Evolutionary conservation across 2,113 vertebrate genomes (phyloP).

Genomic region (Antigone vipio): DNA sequence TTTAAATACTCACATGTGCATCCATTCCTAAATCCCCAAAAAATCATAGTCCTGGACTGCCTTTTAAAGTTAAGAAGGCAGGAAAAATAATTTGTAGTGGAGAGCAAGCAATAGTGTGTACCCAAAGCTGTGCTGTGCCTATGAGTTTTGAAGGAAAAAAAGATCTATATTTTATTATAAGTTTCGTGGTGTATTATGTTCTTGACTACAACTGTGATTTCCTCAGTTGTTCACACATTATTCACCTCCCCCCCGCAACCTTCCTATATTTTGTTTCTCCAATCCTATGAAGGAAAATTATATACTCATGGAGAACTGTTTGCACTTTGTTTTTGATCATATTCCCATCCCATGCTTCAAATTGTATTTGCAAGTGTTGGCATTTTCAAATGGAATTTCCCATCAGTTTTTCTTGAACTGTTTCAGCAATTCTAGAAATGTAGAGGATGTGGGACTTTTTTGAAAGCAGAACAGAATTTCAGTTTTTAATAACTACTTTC

Average conservation of each 20-base stretch:
- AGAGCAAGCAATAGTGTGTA: neutral
- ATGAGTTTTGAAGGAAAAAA: neutral
- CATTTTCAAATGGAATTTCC: constrained; percentile 47
- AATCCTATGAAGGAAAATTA: too few species aligned
- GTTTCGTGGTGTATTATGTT: neutral
- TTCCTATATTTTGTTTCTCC: neutral
- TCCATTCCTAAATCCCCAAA: neutral
- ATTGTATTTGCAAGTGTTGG: neutral
- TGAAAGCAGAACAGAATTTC: constrained; percentile 24
- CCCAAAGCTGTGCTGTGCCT: neutral
- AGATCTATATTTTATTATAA: neutral
- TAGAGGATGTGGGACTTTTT: neutral
- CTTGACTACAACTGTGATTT: neutral
- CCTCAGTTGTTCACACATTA: neutral
- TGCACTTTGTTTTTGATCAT: neutral
- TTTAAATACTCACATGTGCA: neutral
- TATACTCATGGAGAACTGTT: neutral
- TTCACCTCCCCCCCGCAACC: accelerated
- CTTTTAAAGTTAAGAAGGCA: neutral
- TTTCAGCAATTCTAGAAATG: constrained; percentile 3
- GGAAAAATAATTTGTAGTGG: neutral
- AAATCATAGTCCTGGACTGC: neutral
- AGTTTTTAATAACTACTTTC: neutral
- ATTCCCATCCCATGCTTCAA: neutral
- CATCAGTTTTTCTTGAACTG: neutral